These are phyloP conservation scores for Chaetogeoica ovagalla DNA, from an alignment of 2,888 invertebrate genomes.

Conservation along the genomic window DNA sequence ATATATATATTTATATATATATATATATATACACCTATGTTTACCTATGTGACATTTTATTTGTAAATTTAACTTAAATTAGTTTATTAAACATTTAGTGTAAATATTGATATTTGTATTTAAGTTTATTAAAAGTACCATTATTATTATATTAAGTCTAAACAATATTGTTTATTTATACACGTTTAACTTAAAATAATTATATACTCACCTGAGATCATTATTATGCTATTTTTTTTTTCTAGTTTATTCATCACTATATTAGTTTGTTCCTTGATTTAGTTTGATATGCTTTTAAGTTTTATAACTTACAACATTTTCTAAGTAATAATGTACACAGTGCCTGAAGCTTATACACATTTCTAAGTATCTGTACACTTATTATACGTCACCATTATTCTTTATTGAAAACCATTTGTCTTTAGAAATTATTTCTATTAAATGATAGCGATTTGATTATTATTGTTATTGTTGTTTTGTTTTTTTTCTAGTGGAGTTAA, in stretches of 20 bases:
- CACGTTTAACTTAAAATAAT: conserved; percentile 11
- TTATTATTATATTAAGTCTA: conserved; percentile 14
- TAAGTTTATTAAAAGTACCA: conserved; percentile 13
- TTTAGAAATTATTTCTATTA: not conserved
- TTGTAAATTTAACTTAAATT: conserved; percentile 28
- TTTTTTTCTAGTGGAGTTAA: conserved; percentile 37
- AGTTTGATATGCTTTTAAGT: conserved; percentile 20
- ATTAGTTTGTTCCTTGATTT: conserved; percentile 18
- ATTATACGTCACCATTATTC: not conserved
- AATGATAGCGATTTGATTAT: not conserved
- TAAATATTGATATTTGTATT: conserved; percentile 20
- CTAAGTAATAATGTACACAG: not conserved
- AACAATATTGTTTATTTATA: conserved; percentile 41
- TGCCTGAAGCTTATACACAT: conserved; percentile 9
- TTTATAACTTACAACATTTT: conserved; percentile 10
- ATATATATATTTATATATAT: not conserved
- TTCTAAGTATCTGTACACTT: not conserved
- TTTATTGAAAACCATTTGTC: not conserved
- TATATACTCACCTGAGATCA: conserved; percentile 2
- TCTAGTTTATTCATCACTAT: conserved; percentile 17
- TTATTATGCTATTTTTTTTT: conserved; percentile 19
- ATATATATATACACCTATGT: not conserved
- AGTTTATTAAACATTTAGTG: not conserved
- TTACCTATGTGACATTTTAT: conserved; percentile 1
- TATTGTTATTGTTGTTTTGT: conserved; percentile 22